phyloP scores from a whole-genome alignment of 2,888 invertebrate species.

The Euplexia lucipara region DNA sequence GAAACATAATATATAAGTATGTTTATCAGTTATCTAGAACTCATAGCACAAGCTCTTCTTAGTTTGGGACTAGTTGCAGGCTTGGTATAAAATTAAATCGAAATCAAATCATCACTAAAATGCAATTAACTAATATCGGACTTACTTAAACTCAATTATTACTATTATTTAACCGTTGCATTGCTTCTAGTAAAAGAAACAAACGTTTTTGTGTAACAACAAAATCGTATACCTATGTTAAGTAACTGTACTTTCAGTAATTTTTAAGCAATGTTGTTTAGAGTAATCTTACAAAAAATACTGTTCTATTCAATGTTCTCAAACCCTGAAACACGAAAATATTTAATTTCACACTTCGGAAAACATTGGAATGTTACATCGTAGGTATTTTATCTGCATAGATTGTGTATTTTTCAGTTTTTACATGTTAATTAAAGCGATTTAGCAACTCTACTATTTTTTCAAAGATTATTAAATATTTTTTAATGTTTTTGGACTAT shows the following conservation, averaged over 20 bases:
- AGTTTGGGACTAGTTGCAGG: too few relatives aligned
- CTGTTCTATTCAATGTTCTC: neutral
- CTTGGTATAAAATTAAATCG: too few relatives aligned
- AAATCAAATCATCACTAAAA: too few relatives aligned
- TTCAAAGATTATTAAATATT: too few relatives aligned
- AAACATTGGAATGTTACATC: slow-evolving; percentile 16
- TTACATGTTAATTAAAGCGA: too few relatives aligned
- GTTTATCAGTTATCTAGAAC: too few relatives aligned
- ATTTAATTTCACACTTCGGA: slow-evolving; percentile 36
- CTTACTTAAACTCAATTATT: slow-evolving; percentile 22
- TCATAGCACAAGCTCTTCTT: too few relatives aligned
- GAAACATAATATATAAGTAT: too few relatives aligned
- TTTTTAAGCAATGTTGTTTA: slow-evolving; percentile 9
- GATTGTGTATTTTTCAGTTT: neutral
- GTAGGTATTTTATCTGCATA: neutral
- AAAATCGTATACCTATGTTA: slow-evolving; percentile 1
- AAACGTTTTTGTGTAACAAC: slow-evolving; percentile 2
- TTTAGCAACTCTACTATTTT: too few relatives aligned
- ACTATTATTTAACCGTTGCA: slow-evolving; percentile 11
- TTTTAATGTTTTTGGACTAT: too few relatives aligned
- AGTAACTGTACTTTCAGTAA: slow-evolving; percentile 11
- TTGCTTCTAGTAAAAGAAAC: neutral
- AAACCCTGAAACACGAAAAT: slow-evolving; percentile 7
- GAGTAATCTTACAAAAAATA: slow-evolving; percentile 10
- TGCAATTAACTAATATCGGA: slow-evolving; percentile 1